A percentile compares a stretch with the other conserved stretches of the same genome.
These are phyloP conservation scores for Miniopterus natalensis DNA, from an alignment of 2,113 vertebrate genomes.

Conservation along the genomic window DNA sequence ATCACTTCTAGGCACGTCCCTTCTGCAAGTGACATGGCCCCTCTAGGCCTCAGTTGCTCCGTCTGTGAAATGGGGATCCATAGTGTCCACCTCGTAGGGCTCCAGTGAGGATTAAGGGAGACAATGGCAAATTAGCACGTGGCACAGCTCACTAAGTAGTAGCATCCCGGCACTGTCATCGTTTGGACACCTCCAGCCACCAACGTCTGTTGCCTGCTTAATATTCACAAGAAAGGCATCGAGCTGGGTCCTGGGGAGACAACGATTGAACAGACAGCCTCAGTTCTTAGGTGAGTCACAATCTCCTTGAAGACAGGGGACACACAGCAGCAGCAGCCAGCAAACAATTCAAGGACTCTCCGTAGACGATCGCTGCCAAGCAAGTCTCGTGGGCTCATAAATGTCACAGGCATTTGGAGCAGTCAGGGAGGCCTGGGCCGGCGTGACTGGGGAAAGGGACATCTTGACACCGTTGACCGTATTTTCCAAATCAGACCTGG, in stretches of 20 bases:
- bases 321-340: not conserved
- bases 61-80: not conserved
- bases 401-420: not conserved
- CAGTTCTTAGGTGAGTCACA: not conserved
- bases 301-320: not conserved
- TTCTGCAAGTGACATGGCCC: not conserved
- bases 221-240: not conserved
- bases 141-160: not conserved
- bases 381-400: not conserved
- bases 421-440: not conserved
- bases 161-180: not conserved
- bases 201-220: not conserved
- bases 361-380: fast-evolving
- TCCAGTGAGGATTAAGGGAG: not conserved
- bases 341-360: not conserved
- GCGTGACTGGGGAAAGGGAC: not conserved
- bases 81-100: fast-evolving
- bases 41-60: not conserved
- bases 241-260: not conserved
- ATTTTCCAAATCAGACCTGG: not conserved
- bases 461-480: not conserved
- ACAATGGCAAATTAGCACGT: not conserved
- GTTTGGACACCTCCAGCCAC: not conserved
- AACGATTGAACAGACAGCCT: not conserved
- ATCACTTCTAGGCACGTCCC: not conserved